These are phyloP conservation scores for Actinostola sp. DNA, from an alignment of 92 coral and sea anemone species.

Conservation along the genomic window DNA sequence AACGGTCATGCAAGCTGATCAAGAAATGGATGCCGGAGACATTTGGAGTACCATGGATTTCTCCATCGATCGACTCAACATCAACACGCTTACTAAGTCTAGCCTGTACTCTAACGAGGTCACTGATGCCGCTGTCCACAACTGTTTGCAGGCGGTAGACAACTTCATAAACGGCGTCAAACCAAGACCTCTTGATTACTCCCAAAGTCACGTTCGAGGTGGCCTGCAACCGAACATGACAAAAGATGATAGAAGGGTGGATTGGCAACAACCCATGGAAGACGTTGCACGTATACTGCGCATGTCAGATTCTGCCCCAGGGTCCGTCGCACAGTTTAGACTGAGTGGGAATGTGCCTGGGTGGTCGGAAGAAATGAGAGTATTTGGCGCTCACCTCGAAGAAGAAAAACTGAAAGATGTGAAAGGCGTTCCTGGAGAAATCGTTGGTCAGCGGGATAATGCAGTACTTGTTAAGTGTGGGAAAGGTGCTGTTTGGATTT, in stretches of 20 bases:
- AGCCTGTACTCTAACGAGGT: conserved; percentile 77
- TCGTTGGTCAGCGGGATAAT: conserved; percentile 65
- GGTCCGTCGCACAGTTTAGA: conserved; percentile 50
- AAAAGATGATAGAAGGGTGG: conserved; percentile 63
- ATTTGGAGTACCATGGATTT: conserved; percentile 75
- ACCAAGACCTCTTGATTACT: conserved; percentile 67
- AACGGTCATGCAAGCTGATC: conserved; percentile 65
- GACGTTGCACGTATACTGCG: conserved; percentile 77
- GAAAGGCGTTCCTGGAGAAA: conserved; percentile 62
- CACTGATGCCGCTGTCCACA: conserved; percentile 66
- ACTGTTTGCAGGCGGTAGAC: conserved; percentile 52
- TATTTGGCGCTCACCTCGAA: conserved; percentile 81
- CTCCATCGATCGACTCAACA: conserved; percentile 52
- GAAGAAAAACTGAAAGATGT: conserved; percentile 30
- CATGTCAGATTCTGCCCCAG: conserved; percentile 85
- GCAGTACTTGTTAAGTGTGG: conserved; percentile 74
- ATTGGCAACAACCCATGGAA: conserved; percentile 73
- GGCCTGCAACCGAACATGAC: conserved; percentile 51
- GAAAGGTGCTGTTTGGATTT: conserved; percentile 69
- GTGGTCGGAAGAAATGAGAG: conserved; percentile 60
- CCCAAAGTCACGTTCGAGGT: conserved; percentile 56
- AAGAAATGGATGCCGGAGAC: conserved; percentile 81
- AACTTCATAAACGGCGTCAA: conserved; percentile 30
- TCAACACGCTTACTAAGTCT: conserved; percentile 81
- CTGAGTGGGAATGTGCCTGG: conserved; percentile 10